These are phyloP conservation scores for Eulemur rufifrons DNA, from an alignment of 2,113 vertebrate genomes.

Conservation along the genomic window DNA sequence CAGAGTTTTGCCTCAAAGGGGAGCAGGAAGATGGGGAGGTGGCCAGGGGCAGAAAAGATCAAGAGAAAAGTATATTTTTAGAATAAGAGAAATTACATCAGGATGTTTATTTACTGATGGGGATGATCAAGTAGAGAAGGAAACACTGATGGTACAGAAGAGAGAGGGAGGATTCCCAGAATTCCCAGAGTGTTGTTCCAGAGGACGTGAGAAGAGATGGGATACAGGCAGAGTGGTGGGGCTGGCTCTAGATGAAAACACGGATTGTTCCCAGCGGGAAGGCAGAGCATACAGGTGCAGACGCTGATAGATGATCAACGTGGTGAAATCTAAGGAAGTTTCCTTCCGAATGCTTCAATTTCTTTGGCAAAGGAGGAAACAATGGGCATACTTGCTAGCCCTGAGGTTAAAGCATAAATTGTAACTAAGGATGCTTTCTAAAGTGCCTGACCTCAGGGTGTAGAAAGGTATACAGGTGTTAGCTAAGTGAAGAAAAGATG, in stretches of 20 bases:
- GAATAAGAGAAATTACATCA: neutral
- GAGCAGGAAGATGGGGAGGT: neutral
- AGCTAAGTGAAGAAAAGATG: neutral
- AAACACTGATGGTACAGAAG: neutral
- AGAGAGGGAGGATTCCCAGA: neutral
- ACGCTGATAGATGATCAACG: neutral
- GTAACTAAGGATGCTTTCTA: neutral
- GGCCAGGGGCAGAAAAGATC: neutral
- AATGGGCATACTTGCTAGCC: neutral
- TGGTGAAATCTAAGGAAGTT: neutral
- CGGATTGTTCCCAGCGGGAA: neutral
- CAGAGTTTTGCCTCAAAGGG: neutral
- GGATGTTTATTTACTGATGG: neutral
- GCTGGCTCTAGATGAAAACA: neutral
- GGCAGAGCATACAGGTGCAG: neutral
- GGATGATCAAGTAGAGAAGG: neutral
- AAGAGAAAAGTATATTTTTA: neutral
- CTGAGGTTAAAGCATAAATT: too few relatives aligned
- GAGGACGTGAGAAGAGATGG: accelerated
- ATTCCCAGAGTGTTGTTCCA: neutral
- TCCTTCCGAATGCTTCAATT: neutral
- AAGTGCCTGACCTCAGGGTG: neutral
- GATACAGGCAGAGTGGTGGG: too few relatives aligned
- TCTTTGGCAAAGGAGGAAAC: neutral
- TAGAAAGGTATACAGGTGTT: neutral